Base-by-base conservation (phyloP, 2,888 invertebrate genomes). In the Teinopalpus imperialis region DNA sequence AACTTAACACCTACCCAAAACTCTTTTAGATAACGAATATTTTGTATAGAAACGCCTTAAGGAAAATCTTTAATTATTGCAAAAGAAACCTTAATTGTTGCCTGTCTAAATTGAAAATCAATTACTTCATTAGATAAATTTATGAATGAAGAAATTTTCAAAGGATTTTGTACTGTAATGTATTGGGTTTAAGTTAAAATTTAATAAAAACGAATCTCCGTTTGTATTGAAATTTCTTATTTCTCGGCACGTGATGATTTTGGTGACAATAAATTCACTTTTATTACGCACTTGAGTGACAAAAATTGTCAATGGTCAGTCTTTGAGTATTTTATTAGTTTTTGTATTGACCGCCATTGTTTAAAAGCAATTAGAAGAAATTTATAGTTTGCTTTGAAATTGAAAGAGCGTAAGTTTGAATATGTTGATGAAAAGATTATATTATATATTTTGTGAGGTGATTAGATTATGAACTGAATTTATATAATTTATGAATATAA, bases 191-290 rank as follows among this genome's bases (percentile, higher is more conserved):
- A 10, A 20, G 31, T 26, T 14, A 1, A 27, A 60, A 55, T 51
- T 56, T 48, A 57, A n/a, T n/a, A n/a, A n/a, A n/a, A n/a, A n/a
- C n/a, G n/a, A n/a, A n/a, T n/a, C n/a, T n/a, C n/a, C n/a, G n/a
- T n/a, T n/a, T n/a, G n/a, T n/a, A 57, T 54, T 55, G 54, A 51
- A 41, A 32, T 42, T 3, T 51, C 47, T 51, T 61, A 51, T 66
- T 75, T 73, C 73, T 68, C 58, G 74, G 52, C 68, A 65, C 69
- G 72, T 76, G 76, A 74, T 74, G 34, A 29, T 7, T 1, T 3
- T 10, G 13, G 34, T 20, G 73, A 63, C 63, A 66, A 85, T 87
- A 87, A 87, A 87, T 87, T 73, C 53, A 56, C 51, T 81, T 87
- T 86, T 85, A 86, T 82, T 72, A 73, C 47, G 37, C 49, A 44